These are phyloP conservation scores for Craniophora ligustri DNA, from an alignment of 2,888 invertebrate species.

Conservation along the genomic window DNA sequence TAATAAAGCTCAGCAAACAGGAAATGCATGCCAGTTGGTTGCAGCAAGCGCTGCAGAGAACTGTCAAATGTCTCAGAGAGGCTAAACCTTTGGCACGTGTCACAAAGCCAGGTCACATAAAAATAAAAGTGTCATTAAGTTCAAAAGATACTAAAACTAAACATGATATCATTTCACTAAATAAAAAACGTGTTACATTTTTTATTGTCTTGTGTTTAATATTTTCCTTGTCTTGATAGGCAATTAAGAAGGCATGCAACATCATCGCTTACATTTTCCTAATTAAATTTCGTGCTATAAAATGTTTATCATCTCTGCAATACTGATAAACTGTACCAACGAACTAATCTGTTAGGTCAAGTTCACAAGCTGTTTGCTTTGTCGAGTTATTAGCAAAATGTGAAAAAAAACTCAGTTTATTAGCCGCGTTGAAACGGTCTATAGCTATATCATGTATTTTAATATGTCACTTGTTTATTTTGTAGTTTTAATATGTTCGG, in stretches of 20 bases:
- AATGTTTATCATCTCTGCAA: conserved; percentile 33
- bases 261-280: not conserved
- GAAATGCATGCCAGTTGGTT: conserved; percentile 44
- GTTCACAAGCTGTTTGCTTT: conserved; percentile 78
- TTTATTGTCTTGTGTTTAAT: too few species aligned
- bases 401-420: conserved; percentile 79
- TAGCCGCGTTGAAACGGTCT: conserved; percentile 64
- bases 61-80: conserved; percentile 32
- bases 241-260: too few species aligned
- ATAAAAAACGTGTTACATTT: too few species aligned
- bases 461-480: conserved; percentile 64
- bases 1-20: conserved; percentile 35
- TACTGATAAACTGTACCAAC: conserved; percentile 50
- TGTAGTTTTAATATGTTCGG: conserved; percentile 63
- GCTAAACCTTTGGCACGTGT: conserved; percentile 1
- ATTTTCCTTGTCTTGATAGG: too few species aligned
- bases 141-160: too few species aligned
- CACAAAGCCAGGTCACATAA: not conserved
- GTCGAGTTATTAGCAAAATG: conserved; percentile 80
- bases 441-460: conserved; percentile 55
- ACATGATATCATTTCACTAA: too few species aligned
- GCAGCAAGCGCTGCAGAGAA: conserved; percentile 27
- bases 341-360: conserved; percentile 83
- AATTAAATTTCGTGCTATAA: conserved; percentile 2
- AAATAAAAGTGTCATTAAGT: not conserved